Base-by-base conservation (phyloP, 2,113 vertebrate genomes). In the Sander vitreus region DNA sequence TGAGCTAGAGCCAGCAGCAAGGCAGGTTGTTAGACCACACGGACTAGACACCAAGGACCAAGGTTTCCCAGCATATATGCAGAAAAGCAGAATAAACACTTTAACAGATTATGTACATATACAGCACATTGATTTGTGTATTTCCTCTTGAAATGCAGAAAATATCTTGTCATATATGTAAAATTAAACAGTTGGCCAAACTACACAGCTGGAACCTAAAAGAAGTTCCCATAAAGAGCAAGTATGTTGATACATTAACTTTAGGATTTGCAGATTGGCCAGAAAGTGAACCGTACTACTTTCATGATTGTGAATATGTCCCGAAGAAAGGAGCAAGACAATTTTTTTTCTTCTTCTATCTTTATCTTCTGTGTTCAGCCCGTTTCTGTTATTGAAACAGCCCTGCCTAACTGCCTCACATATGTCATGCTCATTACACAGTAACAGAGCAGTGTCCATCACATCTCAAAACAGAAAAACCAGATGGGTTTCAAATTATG, bases 341-440 rank as follows among this genome's bases (percentile, higher is more conserved):
- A 30, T 30, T 30, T 30, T 30, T 30, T 4, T 30, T 3, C 4
- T 30, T 30, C 21, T 0, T 45, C 1, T 55, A 6, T 75, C 18
- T 63, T 16, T 8, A 12, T 62, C 23, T 5, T 11, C n/a, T 60
- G 63, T 47, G n/a, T 27, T n/a, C 48, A 59, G 68, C 45, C 57
- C 33, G 64, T 84, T 90, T 82, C 50, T 81, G 79, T 75, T 74
- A 73, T 21, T 63, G 54, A 83, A 88, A 84, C 80, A 58, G 72
- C 67, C 51, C 54, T 9, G 39, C 14, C 39, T 27, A 25, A 50
- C 65, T 5, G 13, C n/a, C 60, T 57, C 51, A 51, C 57, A 69
- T 69, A 60, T 25, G 57, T 81, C 23, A 58, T 75, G 82, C 75
- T 90, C 74, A 85, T 93, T 92, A 93, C 89, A 90, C 88, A 91